A percentile compares a stretch with the other conserved stretches of the same genome.
These are phyloP conservation scores for Trilocha varians DNA, from an alignment of 2,888 invertebrate species.

Conservation along the genomic window DNA sequence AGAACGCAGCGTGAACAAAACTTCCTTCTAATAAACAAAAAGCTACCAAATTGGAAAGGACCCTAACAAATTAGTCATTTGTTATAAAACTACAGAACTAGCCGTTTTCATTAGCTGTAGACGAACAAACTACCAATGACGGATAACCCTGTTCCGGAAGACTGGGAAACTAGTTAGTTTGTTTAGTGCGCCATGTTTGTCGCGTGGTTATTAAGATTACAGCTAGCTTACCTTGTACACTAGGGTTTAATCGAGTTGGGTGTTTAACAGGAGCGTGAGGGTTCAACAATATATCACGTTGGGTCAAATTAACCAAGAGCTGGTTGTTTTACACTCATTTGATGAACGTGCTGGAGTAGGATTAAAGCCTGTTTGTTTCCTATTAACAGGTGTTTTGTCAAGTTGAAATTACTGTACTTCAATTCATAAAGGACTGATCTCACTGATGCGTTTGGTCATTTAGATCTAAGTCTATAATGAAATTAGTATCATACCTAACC, in stretches of 20 bases:
- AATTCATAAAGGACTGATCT: too few relatives aligned
- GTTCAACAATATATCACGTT: neutral
- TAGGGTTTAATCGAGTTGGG: constrained; percentile 3
- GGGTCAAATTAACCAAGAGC: neutral
- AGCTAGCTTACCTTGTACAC: constrained; percentile 2
- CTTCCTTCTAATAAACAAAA: too few relatives aligned
- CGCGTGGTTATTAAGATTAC: constrained; percentile 2
- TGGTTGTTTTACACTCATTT: neutral
- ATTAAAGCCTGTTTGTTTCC: too few relatives aligned
- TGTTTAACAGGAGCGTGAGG: neutral
- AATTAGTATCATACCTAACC: too few relatives aligned
- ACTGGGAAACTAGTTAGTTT: neutral
- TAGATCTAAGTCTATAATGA: too few relatives aligned
- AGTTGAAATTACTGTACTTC: too few relatives aligned
- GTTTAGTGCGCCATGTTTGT: constrained; percentile 1
- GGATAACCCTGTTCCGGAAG: neutral
- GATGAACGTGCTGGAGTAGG: too few relatives aligned
- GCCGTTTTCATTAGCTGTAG: neutral
- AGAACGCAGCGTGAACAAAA: too few relatives aligned
- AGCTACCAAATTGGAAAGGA: too few relatives aligned
- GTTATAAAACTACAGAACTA: neutral
- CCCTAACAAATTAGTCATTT: neutral
- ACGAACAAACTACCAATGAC: neutral
- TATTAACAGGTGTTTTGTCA: too few relatives aligned
- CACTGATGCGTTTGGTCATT: too few relatives aligned